A percentile compares a stretch with the other conserved stretches of the same genome.
Evolutionary conservation across 2,888 invertebrate species (phyloP).

Genomic region (Drosophila eohydei): DNA sequence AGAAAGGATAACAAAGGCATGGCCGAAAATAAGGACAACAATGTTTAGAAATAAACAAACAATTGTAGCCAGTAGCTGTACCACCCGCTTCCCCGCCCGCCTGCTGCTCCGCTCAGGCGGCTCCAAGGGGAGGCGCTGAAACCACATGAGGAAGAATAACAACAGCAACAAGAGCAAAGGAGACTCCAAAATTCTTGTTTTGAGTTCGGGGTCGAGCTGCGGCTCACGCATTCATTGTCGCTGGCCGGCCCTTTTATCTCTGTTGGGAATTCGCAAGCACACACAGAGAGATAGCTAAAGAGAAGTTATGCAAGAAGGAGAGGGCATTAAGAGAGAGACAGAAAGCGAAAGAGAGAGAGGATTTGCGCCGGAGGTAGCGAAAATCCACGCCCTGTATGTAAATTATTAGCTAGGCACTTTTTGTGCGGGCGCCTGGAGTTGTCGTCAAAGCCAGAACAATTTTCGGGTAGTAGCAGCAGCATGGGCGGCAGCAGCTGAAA

Average conservation of each 20-base stretch:
- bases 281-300: slow-evolving; percentile 19
- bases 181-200: slow-evolving; percentile 46
- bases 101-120: not conserved
- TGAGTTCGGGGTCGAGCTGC: slow-evolving; percentile 34
- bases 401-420: slow-evolving; percentile 81
- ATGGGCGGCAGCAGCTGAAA: slow-evolving; percentile 58
- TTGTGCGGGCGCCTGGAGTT: slow-evolving; percentile 73
- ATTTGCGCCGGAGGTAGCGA: slow-evolving; percentile 54
- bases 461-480: slow-evolving; percentile 32
- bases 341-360: slow-evolving; percentile 11
- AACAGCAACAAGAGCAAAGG: slow-evolving; percentile 37
- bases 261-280: slow-evolving; percentile 42
- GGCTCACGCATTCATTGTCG: slow-evolving; percentile 59
- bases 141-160: slow-evolving; percentile 11
- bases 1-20: slow-evolving; percentile 71
- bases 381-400: slow-evolving; percentile 83
- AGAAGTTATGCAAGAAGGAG: slow-evolving; percentile 15
- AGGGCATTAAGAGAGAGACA: slow-evolving; percentile 4
- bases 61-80: slow-evolving; percentile 66
- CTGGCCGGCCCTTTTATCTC: slow-evolving; percentile 64
- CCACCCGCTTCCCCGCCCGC: not conserved
- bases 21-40: slow-evolving; percentile 76
- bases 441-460: slow-evolving; percentile 57
- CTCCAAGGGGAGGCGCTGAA: not conserved
- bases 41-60: slow-evolving; percentile 80